These are phyloP conservation scores for Actenoides lindsayi DNA, from an alignment of 2,113 vertebrate genomes.

Conservation along the genomic window DNA sequence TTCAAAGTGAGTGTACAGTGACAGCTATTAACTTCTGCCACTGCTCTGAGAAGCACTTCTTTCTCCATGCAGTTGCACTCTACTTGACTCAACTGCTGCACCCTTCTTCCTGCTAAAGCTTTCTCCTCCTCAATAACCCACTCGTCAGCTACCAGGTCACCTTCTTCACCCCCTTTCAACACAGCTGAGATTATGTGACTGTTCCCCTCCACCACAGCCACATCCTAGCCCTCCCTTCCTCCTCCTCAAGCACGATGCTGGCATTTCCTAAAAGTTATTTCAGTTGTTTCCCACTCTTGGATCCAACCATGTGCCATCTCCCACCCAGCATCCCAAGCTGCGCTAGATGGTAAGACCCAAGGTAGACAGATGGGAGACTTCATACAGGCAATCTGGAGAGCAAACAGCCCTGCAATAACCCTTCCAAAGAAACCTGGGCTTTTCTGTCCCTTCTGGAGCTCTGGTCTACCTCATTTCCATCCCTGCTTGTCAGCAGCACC, in stretches of 20 bases:
- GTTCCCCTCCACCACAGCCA: neutral
- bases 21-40: neutral
- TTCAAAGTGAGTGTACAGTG: neutral
- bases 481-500: neutral
- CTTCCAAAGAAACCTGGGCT: neutral
- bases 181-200: neutral
- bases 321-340: conserved; percentile 20
- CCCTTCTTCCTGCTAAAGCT: neutral
- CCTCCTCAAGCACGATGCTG: conserved; percentile 56
- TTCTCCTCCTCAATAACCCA: conserved; percentile 3
- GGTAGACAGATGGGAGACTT: conserved; percentile 4
- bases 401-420: neutral
- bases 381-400: neutral
- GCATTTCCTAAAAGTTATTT: conserved; percentile 62
- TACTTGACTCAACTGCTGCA: neutral
- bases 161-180: neutral
- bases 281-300: conserved; percentile 57
- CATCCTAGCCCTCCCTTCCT: conserved; percentile 5
- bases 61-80: neutral
- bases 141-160: neutral
- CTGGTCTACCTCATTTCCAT: neutral
- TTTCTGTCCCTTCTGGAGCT: neutral
- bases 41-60: neutral
- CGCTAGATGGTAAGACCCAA: neutral
- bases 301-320: conserved; percentile 14